Base-by-base conservation (phyloP, 2,113 vertebrate genomes). In the Blennius ocellaris region DNA sequence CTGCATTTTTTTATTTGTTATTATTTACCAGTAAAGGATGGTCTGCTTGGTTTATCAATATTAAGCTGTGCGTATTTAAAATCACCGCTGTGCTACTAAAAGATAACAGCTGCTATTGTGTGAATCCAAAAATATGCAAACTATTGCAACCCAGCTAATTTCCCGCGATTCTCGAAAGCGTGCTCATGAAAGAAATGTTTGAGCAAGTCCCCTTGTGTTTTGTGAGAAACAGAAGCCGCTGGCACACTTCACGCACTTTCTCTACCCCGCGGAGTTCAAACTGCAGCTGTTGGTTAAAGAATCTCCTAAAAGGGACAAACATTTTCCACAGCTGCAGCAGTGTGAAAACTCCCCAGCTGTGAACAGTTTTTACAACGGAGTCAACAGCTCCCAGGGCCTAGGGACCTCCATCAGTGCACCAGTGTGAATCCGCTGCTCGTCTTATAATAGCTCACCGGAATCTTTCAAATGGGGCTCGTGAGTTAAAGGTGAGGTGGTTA, bases 391-490 rank as follows among this genome's bases (percentile, higher is more conserved):
- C 17, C 7, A 15, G 11, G 50, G 5, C 7, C 3, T 36, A 67
- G 43, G 16, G 9, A 56, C 41, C 41, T 48, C 6, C 37, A 73
- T 39, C 0, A 15, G 38, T 59, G 38, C 39, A 37, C 11, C 21
- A n/a, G 6, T 48, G 52, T 43, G 17, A 70, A 17, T 36, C 45
- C 14, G 49, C 69, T 14, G 49, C 45, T 49, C 15, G 54, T 71
- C 84, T 78, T 66, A 80, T 80, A 62, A 83, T 87, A 86, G 80
- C 53, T 72, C 72, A 10, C 6, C 2, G 56, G 82, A 84, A 85
- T 84, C 37, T 69, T 59, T 80, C 37, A 80, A 69, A 70, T 52
- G 65, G 68, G 48, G 40, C 59, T 5, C 3, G 9, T 16, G 47
- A 12, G 83, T 76, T 71, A 45, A 64, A 84, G 80, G 66, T 72